A percentile compares a stretch with the other conserved stretches of the same genome.
Evolutionary conservation across 1,140 invertebrate species (phyloP).

Genomic region (Macrobrachium nipponense): DNA sequence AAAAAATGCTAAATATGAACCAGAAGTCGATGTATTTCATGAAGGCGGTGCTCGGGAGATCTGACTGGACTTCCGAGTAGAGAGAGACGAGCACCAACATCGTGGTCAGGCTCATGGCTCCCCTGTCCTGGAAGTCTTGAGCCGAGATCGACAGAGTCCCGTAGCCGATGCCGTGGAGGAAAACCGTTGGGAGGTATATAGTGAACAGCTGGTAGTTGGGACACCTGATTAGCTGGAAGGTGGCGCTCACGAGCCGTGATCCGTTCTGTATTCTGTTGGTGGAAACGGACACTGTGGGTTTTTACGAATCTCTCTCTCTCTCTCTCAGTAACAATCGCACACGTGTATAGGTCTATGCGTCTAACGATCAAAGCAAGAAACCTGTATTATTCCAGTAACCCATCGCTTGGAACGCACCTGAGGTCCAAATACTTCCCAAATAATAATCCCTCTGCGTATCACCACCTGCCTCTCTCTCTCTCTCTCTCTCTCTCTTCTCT

Average conservation of each 20-base stretch:
- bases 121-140: conserved; percentile 36
- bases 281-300: not conserved
- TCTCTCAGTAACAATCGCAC: no score
- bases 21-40: conserved; percentile 48
- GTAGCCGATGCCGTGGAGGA: conserved; percentile 32
- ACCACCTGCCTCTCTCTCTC: no score
- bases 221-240: conserved; percentile 1
- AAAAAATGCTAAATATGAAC: conserved; percentile 52
- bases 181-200: conserved; percentile 11
- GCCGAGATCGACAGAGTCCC: conserved; percentile 13
- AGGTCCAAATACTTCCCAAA: no score
- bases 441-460: no score
- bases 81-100: conserved; percentile 55
- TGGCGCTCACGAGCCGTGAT: not conserved
- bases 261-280: not conserved
- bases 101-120: conserved; percentile 58
- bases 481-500: no score
- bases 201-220: conserved; percentile 4
- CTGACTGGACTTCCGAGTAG: conserved; percentile 32
- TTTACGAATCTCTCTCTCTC: not conserved
- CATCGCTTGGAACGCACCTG: no score
- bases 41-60: conserved; percentile 52
- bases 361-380: no score
- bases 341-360: no score
- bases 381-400: no score